Evolutionary conservation across 2,888 invertebrate genomes (phyloP).

Genomic region (Drosophila prolongata): DNA sequence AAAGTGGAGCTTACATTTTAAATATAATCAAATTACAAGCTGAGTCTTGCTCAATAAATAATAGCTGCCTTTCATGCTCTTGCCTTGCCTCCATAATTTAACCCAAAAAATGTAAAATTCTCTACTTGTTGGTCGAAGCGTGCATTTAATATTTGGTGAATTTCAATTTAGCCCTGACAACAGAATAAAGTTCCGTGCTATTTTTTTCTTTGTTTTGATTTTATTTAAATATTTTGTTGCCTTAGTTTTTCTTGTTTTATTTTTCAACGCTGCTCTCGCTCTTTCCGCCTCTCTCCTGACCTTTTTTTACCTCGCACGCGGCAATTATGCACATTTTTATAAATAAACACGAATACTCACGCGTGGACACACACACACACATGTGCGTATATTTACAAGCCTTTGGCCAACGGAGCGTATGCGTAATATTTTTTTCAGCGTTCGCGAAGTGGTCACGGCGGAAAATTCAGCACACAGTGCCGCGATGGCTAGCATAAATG

Average conservation of each 20-base stretch:
- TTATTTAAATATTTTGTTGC: constrained; percentile 4
- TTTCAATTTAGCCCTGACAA: constrained; percentile 5
- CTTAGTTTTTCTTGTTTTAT: neutral
- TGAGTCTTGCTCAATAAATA: neutral
- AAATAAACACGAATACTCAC: constrained; percentile 50
- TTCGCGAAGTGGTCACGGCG: constrained; percentile 7
- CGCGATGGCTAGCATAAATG: neutral
- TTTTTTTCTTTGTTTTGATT: neutral
- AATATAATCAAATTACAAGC: constrained; percentile 22
- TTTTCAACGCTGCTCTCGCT: neutral
- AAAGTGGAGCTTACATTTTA: neutral
- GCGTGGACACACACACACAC: neutral
- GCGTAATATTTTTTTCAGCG: constrained; percentile 46
- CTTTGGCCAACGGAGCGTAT: constrained; percentile 66
- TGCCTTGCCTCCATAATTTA: neutral
- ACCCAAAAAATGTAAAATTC: neutral
- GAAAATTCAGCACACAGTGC: neutral
- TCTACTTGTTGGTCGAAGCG: neutral
- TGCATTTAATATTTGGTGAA: neutral
- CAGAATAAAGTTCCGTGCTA: constrained; percentile 3
- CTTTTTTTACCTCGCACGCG: constrained; percentile 54
- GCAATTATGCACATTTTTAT: constrained; percentile 71
- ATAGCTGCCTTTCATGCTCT: neutral
- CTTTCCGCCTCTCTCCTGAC: constrained; percentile 2
- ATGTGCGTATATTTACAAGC: constrained; percentile 16